Evolutionary conservation across 2,888 invertebrate genomes (phyloP), one percentile per base, ranked within the genome.

Genomic region (Tuberolachnus salignus): DNA sequence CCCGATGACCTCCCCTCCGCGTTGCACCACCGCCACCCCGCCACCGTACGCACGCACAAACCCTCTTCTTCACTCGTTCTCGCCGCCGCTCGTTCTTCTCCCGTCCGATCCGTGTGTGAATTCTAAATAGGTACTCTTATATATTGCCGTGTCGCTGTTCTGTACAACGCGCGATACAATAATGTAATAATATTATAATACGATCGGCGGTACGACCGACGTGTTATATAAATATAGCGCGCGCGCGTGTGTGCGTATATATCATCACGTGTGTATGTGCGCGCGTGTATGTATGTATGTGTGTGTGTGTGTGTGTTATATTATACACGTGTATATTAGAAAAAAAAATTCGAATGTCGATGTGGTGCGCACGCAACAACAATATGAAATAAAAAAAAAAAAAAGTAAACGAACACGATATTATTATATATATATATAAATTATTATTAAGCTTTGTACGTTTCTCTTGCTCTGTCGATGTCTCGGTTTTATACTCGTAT

Each of bases 1-100:
- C 78, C 10, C 75, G 57, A 75, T 75, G 78, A 78, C 78, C 78
- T 78, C 78, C 59, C 78, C 78, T 78, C 67, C 53, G 4, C 53
- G 49, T 4, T n/a, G n/a, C n/a, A 34, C 26, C 16, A 9, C 49
- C 46, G 23, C 16, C 0, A 14, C 46, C 67, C 49, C 46, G 13
- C 14, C 23, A n/a, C 23, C 10, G 21, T 21, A 21, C 55, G 34
- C 34, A 21, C 61, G 4, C 10, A 72, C 34, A 46, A 21, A 61
- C 61, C 61, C 61, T 61, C 61, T 61, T 51, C 72, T 42, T 44
- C 51, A 13, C n/a, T 8, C 44, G 3, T 19, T n/a, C 8, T 13
- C 67, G 51, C n/a, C 8, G 4, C 16, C 23, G 14, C 57, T n/a
- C 10, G 26, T 26, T 34, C 66, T 66, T 26, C 67, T 34, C 26